Evolutionary conservation across 30 jellyfish, hydroid and myxozoan genomes (phyloP).

Genomic region (Pelagia noctiluca): DNA sequence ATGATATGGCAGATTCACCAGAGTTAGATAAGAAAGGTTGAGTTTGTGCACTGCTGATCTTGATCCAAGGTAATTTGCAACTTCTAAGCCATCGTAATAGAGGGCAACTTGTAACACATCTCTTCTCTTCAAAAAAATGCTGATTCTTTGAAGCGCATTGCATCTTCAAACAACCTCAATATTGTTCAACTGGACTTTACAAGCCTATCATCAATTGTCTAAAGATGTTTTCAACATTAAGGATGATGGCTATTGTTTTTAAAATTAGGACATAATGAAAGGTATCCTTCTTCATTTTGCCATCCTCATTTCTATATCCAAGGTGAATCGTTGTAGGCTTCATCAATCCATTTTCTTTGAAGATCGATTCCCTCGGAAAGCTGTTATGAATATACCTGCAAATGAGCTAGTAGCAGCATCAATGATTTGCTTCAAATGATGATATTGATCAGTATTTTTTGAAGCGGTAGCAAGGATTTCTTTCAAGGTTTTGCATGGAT

Average conservation of each 20-base stretch:
- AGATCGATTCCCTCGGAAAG: background rate
- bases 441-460: background rate
- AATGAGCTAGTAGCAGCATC: background rate
- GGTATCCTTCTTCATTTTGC: background rate
- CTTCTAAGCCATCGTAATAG: background rate
- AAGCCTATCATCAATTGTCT: background rate
- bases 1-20: slow-evolving; percentile 1
- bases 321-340: background rate
- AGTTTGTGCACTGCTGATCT: slow-evolving; percentile 6
- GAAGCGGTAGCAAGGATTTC: background rate
- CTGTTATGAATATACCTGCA: background rate
- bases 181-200: background rate
- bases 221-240: background rate
- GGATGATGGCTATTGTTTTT: background rate
- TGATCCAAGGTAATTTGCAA: background rate
- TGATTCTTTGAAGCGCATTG: background rate
- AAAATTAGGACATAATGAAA: background rate
- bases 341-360: background rate
- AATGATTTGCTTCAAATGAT: background rate
- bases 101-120: background rate
- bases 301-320: slow-evolving; percentile 1
- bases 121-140: background rate
- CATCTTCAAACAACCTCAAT: background rate
- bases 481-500: background rate
- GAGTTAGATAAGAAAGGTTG: background rate